Conservation (phyloP, 2,113 vertebrate genomes). For the Oncorhynchus kisutch region DNA sequence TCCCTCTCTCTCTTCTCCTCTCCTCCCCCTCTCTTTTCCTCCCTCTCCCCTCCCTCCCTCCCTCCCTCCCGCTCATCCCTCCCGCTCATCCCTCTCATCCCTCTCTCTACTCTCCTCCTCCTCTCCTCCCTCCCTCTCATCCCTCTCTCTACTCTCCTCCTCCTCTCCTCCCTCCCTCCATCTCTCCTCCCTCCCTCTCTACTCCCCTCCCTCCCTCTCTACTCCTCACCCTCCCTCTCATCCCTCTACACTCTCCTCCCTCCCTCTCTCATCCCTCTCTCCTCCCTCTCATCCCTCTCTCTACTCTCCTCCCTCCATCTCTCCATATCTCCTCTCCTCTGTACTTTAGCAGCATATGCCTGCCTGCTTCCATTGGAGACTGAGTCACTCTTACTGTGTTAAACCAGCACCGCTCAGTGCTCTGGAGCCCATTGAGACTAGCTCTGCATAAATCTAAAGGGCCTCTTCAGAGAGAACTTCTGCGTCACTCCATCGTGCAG, state of each 20-base stretch:
- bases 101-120: too few relatives aligned
- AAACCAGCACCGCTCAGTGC: constrained; percentile 11
- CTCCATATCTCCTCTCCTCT: too few relatives aligned
- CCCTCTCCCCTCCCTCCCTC: fast-evolving
- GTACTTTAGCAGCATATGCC: constrained; percentile 29
- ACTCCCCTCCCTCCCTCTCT: too few relatives aligned
- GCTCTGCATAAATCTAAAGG: constrained; percentile 14
- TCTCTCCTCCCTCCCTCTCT: too few relatives aligned
- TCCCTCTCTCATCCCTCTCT: too few relatives aligned
- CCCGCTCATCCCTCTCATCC: neutral
- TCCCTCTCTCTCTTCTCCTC: fast-evolving
- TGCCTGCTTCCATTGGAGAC: constrained; percentile 6
- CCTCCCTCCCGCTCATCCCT: too few relatives aligned
- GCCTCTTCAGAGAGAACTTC: neutral
- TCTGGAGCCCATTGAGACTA: constrained; percentile 37
- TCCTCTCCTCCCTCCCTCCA: too few relatives aligned
- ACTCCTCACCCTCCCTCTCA: too few relatives aligned
- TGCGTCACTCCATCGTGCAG: neutral
- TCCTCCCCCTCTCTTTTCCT: fast-evolving
- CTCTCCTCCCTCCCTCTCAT: neutral
- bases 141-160: too few relatives aligned
- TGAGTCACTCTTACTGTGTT: constrained; percentile 62
- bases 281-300: too few relatives aligned
- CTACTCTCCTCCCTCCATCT: too few relatives aligned
- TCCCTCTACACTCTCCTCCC: too few relatives aligned